Percentiles rank a stretch among this genome's conserved stretches.
Evolutionary conservation across 2,113 vertebrate species (phyloP).

Genomic region (Nycticorax nycticorax): DNA sequence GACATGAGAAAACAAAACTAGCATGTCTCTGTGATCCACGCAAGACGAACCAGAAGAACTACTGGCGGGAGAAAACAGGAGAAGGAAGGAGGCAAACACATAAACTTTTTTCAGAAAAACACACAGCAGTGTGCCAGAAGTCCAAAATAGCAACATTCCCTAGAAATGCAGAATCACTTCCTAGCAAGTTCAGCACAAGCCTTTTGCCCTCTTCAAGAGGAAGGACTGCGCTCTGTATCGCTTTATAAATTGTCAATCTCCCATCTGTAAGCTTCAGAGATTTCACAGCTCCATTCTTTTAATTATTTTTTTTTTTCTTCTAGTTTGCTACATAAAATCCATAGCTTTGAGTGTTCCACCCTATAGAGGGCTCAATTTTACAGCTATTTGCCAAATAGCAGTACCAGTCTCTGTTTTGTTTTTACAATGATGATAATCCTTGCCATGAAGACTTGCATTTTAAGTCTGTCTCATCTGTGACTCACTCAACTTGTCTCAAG

Average conservation of each 20-base stretch:
- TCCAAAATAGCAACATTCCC: background rate
- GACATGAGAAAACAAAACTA: background rate
- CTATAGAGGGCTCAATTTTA: background rate
- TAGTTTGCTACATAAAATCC: background rate
- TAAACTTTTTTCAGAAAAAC: background rate
- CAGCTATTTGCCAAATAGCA: background rate
- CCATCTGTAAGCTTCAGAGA: background rate
- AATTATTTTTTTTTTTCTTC: background rate
- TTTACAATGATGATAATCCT: background rate
- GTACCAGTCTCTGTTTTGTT: background rate
- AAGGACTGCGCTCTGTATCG: accelerated
- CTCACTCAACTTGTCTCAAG: background rate
- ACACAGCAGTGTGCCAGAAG: background rate
- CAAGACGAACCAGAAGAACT: background rate
- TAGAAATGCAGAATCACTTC: background rate
- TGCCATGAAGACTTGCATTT: background rate
- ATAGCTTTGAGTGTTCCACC: background rate
- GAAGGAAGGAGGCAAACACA: background rate
- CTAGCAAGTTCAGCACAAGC: background rate
- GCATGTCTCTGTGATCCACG: background rate
- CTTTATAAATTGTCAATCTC: background rate
- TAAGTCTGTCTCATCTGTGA: background rate
- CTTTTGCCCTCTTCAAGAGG: background rate
- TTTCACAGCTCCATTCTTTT: background rate
- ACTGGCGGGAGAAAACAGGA: background rate